Evolutionary conservation across 1,140 invertebrate species (phyloP), one percentile per base, ranked within the genome.

Genomic region (Microplitis mediator): DNA sequence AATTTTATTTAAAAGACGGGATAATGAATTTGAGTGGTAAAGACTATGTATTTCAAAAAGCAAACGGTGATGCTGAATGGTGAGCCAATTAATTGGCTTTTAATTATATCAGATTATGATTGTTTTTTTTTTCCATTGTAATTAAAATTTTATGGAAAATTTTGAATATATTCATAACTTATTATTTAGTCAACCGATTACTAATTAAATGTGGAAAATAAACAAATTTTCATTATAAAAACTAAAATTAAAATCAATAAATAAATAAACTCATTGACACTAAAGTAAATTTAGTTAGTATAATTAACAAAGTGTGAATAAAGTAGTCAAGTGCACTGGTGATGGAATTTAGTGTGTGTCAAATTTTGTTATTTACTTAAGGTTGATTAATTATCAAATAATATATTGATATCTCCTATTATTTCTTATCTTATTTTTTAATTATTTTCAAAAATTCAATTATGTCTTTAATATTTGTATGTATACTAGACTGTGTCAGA

Each of bases 21-120:
- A 99, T 99, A 73, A 99, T 99, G 98, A 99, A 98, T 89, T 91
- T 99, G 76, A 93, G 94, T 79, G 97, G 98, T 14, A 97, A 97
- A 88, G 98, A 99, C 88, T 99, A 94, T 90, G 96, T 99, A 76
- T 99, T 99, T 88, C 97, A 99, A 88, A 99, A 97, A 89, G 97
- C 97, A 4, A 97, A 93, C 80, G 98, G 98, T 75, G 98, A 99
- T 90, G 97, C 98, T 36, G 98, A 99, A 84, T 99, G 98, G 97
- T 99, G 89, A 90, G 84, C 9, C 62, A 31, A 51, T 31, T 16
- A 5, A 4, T n/a, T n/a, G 35, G 9, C 39, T 11, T 63, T 69
- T 4, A 14, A n/a, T 13, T 14, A 58, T 56, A 36, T 31, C 36
- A 65, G n/a, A 54, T 16, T 54, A 13, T 54, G 45, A 8, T n/a